These are phyloP conservation scores for Drosophila subpulchrella DNA, from an alignment of 1,140 invertebrate genomes.

Conservation along the genomic window DNA sequence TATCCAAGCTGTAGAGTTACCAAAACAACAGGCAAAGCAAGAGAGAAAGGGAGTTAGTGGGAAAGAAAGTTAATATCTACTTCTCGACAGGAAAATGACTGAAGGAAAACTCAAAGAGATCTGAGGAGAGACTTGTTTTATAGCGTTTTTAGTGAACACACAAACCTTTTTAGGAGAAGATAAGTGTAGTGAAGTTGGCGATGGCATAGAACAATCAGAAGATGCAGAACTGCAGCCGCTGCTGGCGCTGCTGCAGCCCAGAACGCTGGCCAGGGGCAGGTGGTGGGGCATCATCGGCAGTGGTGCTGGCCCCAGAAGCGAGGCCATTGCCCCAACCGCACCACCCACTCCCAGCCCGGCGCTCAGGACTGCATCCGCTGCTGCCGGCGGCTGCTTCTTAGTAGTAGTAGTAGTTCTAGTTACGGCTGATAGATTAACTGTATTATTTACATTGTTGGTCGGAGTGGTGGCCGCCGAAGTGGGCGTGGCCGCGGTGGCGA, in stretches of 20 bases:
- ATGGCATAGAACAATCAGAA: slow-evolving; percentile 85
- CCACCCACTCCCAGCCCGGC: slow-evolving; percentile 2
- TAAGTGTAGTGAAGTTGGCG: slow-evolving; percentile 84
- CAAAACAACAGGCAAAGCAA: slow-evolving; percentile 32
- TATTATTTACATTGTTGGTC: slow-evolving; percentile 82
- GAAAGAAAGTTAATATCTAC: slow-evolving; percentile 32
- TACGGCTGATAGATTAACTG: slow-evolving; percentile 84
- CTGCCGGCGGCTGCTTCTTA: slow-evolving; percentile 72
- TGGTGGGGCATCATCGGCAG: slow-evolving; percentile 22
- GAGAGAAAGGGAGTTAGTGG: slow-evolving; percentile 20
- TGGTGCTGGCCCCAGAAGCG: slow-evolving; percentile 46
- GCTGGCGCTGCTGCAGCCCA: slow-evolving; percentile 71
- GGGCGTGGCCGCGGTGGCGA: slow-evolving; percentile 69
- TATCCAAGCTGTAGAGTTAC: neutral
- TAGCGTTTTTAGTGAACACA: slow-evolving; percentile 74
- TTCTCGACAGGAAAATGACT: slow-evolving; percentile 47
- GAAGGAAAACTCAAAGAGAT: slow-evolving; percentile 41
- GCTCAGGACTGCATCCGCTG: slow-evolving; percentile 43
- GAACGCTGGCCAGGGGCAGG: slow-evolving; percentile 30
- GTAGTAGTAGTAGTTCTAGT: slow-evolving; percentile 82
- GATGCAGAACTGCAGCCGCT: slow-evolving; percentile 84
- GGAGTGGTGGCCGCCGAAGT: slow-evolving; percentile 78
- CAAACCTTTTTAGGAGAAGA: slow-evolving; percentile 85
- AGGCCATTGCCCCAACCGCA: slow-evolving; percentile 4
- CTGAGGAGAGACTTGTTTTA: slow-evolving; percentile 50